A percentile compares a stretch with the other conserved stretches of the same genome.
Evolutionary conservation across 2,113 vertebrate genomes (phyloP).

Genomic region (Boleophthalmus pectinirostris): DNA sequence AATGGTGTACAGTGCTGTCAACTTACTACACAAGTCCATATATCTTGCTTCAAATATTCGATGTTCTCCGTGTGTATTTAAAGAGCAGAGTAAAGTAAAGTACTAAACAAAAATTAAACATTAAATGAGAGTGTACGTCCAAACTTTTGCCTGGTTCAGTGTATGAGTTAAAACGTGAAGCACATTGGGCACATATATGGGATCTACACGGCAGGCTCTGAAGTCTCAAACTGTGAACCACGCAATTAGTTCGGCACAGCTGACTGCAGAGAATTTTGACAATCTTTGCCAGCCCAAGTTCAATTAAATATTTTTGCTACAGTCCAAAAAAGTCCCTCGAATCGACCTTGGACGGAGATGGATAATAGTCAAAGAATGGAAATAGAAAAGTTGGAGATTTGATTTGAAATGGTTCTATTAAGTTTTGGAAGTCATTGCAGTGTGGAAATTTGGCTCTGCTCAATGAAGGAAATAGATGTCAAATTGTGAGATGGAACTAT

Average conservation of each 20-base stretch:
- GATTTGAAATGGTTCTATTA: not conserved
- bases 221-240: slow-evolving; percentile 12
- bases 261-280: slow-evolving; percentile 11
- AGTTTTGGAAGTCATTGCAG: not conserved
- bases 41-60: too few relatives aligned
- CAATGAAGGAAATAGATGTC: not conserved
- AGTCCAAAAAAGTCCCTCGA: not conserved
- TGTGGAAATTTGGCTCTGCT: not conserved
- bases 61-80: too few relatives aligned
- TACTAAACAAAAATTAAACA: too few relatives aligned
- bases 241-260: slow-evolving; percentile 31
- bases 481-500: too few relatives aligned
- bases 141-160: not conserved
- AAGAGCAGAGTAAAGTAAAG: too few relatives aligned
- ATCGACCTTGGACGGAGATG: not conserved
- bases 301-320: slow-evolving; percentile 16
- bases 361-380: not conserved
- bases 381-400: not conserved
- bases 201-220: not conserved
- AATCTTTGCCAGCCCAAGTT: slow-evolving; percentile 15
- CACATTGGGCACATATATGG: not conserved
- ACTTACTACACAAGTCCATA: too few relatives aligned
- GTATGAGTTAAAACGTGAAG: slow-evolving; percentile 16
- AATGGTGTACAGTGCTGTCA: too few relatives aligned
- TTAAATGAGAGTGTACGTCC: too few relatives aligned